These are phyloP conservation scores for Penaeus indicus DNA, from an alignment of 1,140 invertebrate genomes.

Conservation along the genomic window DNA sequence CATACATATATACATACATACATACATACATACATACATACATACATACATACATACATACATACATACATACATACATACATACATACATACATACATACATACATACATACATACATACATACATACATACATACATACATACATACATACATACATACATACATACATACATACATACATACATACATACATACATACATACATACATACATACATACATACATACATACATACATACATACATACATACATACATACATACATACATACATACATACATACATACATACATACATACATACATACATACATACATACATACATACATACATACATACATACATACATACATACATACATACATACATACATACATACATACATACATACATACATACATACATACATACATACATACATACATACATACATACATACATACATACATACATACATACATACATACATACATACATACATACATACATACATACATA, in stretches of 20 bases:
- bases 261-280: constrained; percentile 1
- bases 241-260: constrained; percentile 34
- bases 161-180: constrained; percentile 15
- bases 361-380: constrained; percentile 20
- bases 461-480: constrained; percentile 35
- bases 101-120: constrained; percentile 13
- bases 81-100: constrained; percentile 20
- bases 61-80: constrained; percentile 33
- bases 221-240: constrained; percentile 24
- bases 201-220: constrained; percentile 16
- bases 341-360: constrained; percentile 33
- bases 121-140: constrained; percentile 35
- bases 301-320: constrained; percentile 30
- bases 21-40: no score
- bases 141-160: constrained; percentile 19
- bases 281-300: constrained; percentile 31
- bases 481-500: constrained; percentile 16
- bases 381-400: constrained; percentile 13
- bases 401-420: constrained; percentile 35
- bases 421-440: constrained; percentile 19
- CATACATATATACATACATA: constrained; percentile 34
- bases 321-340: constrained; percentile 11
- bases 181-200: constrained; percentile 35
- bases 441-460: constrained; percentile 15
- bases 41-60: constrained; percentile 11